Evolutionary conservation across 35 echinoderm and acorn worm genomes (phyloP).

Genomic region (Amphiura filiformis): DNA sequence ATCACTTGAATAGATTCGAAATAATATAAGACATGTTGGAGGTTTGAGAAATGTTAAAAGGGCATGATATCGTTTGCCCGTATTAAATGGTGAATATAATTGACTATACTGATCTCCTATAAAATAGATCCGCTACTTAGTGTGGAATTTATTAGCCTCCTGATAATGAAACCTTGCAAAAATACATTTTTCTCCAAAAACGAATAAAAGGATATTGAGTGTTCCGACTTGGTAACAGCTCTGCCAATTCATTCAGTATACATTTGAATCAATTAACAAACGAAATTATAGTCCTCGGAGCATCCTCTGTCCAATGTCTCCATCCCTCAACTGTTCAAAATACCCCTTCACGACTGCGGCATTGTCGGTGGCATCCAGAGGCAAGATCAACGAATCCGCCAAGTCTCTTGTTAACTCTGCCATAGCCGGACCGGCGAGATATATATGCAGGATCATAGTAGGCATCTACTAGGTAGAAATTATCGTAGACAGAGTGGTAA

Average conservation of each 20-base stretch:
- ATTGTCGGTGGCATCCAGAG: conserved; percentile 47
- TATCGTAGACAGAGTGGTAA: no score
- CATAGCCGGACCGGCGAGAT: neutral
- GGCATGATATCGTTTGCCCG: neutral
- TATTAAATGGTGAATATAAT: neutral
- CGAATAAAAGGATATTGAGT: no score
- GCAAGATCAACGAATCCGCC: conserved; percentile 47
- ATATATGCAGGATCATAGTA: conserved; percentile 41
- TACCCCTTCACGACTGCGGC: conserved; percentile 18
- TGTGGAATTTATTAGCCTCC: no score
- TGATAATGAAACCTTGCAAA: no score
- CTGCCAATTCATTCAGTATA: neutral
- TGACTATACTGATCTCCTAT: no score
- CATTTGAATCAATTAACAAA: neutral
- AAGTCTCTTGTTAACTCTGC: conserved; percentile 43
- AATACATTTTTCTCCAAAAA: no score
- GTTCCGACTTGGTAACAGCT: neutral
- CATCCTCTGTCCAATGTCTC: conserved; percentile 29
- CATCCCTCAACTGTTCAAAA: conserved; percentile 13
- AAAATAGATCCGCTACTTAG: no score
- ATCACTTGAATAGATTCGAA: neutral
- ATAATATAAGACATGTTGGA: neutral
- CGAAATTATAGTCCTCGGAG: conserved; percentile 23
- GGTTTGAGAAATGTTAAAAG: neutral
- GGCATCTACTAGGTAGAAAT: conserved; percentile 46